These are phyloP conservation scores for Oreochromis spilurus DNA, from an alignment of 2,113 vertebrate genomes.

Conservation along the genomic window DNA sequence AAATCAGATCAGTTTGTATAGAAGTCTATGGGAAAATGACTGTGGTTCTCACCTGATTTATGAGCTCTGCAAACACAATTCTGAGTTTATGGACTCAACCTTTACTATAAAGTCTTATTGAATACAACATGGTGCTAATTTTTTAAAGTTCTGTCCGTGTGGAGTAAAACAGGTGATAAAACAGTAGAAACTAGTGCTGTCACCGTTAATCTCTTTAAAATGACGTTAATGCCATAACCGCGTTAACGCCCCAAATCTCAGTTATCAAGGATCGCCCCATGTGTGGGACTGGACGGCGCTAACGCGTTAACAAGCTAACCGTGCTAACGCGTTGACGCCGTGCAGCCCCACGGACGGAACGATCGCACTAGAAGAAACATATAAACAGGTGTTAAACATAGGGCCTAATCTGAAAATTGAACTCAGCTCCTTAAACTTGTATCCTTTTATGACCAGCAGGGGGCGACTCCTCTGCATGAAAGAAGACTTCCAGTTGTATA, in stretches of 20 bases:
- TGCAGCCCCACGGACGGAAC: too few relatives aligned
- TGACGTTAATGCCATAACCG: neutral
- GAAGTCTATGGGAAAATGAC: neutral
- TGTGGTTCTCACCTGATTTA: neutral
- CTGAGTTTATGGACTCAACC: neutral
- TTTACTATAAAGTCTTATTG: neutral
- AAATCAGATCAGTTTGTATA: neutral
- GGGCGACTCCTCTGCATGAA: accelerated
- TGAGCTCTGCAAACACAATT: neutral
- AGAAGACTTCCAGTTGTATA: neutral
- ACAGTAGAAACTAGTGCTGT: neutral
- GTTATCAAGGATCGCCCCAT: neutral
- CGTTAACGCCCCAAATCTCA: neutral
- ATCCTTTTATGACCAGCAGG: neutral
- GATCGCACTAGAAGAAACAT: neutral
- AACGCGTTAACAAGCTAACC: neutral
- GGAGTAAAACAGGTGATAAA: neutral
- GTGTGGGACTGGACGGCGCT: neutral
- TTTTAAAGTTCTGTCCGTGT: accelerated
- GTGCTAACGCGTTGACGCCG: accelerated
- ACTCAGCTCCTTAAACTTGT: neutral
- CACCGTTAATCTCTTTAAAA: neutral
- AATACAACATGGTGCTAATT: neutral
- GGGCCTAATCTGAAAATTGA: neutral
- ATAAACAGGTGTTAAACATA: neutral